Evolutionary conservation across 2,113 vertebrate species (phyloP), one percentile per base, ranked within the genome.

Genomic region (human): DNA sequence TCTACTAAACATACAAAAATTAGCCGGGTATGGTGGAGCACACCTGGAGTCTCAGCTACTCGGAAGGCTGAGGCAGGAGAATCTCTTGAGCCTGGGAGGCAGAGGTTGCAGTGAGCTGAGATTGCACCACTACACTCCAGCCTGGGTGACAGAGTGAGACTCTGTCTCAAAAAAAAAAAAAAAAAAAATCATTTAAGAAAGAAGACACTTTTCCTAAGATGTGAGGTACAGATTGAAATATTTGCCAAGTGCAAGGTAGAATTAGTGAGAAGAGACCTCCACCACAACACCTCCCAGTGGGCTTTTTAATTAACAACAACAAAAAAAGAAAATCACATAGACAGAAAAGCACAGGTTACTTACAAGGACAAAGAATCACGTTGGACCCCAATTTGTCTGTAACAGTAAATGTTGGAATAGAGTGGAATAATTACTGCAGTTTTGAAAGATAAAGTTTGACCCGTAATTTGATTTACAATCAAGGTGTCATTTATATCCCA

Each of bases 401-500:
- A 76, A 91, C 35, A 78, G 18, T 86, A 89, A 89, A 57, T 95
- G 50, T 32, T 82, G 70, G 45, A 73, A 88, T 11, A 57, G 23
- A 61, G 35, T 9, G 5, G 20, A 90, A 80, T 4, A 52, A 22
- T 52, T 25, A 50, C 57, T 55, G 7, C 0, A 38, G 27, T 72
- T 92, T 89, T 89, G 35, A 93, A 78, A 93, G 55, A 92, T n/a
- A 66, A 40, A 86, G 55, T 35, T 8, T 80, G 79, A 83, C 61
- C 48, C 13, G 8, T 27, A 91, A 91, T 52, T 57, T 96, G 88
- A 96, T 93, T 89, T 95, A 55, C 75, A 96, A 55, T 79, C 18
- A 43, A 89, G 86, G 5, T 93, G 79, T 80, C 89, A 89, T 91
- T 75, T 89, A 75, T 32, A 66, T 30, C 50, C 32, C 18, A 79